phyloP scores from a whole-genome alignment of 2,888 invertebrate species.

The Dicyrtomina minuta region DNA sequence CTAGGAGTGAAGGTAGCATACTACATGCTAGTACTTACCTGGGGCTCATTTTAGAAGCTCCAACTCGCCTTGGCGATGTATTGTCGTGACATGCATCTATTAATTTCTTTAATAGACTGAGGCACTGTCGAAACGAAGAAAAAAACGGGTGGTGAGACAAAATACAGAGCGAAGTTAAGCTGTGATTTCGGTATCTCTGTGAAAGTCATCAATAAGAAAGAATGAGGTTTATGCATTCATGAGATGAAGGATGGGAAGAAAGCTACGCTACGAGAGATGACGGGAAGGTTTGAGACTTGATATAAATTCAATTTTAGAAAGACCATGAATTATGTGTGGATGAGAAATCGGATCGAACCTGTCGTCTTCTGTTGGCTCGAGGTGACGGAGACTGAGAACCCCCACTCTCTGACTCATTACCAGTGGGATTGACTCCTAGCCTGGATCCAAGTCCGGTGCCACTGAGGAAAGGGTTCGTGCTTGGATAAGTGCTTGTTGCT shows the following conservation, averaged over 20 bases:
- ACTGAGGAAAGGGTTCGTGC: slow-evolving; percentile 51
- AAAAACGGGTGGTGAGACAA: slow-evolving; percentile 99
- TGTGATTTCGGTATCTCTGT: slow-evolving; percentile 83
- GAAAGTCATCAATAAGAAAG: slow-evolving; percentile 55
- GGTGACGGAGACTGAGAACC: slow-evolving; percentile 85
- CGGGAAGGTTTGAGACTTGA: no score
- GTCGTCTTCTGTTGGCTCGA: slow-evolving; percentile 74
- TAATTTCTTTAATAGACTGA: slow-evolving; percentile 90
- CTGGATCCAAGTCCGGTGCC: slow-evolving; percentile 58
- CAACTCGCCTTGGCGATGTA: slow-evolving; percentile 81
- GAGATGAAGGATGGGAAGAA: neutral
- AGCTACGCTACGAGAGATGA: neutral
- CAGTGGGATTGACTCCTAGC: slow-evolving; percentile 67
- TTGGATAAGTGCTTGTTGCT: slow-evolving; percentile 55
- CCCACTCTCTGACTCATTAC: slow-evolving; percentile 81
- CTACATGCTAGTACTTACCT: slow-evolving; percentile 72
- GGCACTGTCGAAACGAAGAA: slow-evolving; percentile 95
- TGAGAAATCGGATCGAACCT: slow-evolving; percentile 59
- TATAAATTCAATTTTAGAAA: no score
- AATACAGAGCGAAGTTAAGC: slow-evolving; percentile 93
- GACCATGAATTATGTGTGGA: no score
- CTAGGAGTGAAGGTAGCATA: neutral
- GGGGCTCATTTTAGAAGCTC: slow-evolving; percentile 80
- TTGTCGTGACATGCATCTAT: slow-evolving; percentile 98
- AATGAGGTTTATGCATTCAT: neutral